Evolutionary conservation across 1,140 invertebrate species (phyloP).

Genomic region (Anoplophora glabripennis): DNA sequence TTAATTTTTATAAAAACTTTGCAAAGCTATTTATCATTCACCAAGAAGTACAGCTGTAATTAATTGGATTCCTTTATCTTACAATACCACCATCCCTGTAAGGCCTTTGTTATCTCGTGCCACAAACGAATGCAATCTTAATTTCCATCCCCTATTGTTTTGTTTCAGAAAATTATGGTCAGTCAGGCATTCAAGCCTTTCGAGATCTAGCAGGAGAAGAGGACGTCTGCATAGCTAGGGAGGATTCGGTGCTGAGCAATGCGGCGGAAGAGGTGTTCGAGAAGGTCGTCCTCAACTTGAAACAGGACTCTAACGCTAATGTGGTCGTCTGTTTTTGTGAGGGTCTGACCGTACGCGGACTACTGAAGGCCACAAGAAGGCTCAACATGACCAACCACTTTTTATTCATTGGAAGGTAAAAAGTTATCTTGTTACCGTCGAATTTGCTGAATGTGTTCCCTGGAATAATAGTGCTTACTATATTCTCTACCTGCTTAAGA

Average conservation of each 20-base stretch:
- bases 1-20: too few species aligned
- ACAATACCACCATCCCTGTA: too few species aligned
- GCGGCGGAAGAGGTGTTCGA: slow-evolving; percentile 62
- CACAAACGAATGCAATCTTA: too few species aligned
- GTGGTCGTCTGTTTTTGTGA: slow-evolving; percentile 86
- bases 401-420: slow-evolving; percentile 67
- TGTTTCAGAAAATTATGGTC: slow-evolving; percentile 74
- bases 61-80: too few species aligned
- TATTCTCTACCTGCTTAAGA: too few species aligned
- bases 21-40: too few species aligned
- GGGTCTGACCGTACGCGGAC: slow-evolving; percentile 66
- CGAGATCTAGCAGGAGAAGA: slow-evolving; percentile 62
- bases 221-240: slow-evolving; percentile 73
- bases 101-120: too few species aligned
- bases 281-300: slow-evolving; percentile 58
- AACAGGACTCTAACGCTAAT: slow-evolving; percentile 58
- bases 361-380: slow-evolving; percentile 65
- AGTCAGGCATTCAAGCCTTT: slow-evolving; percentile 77
- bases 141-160: too few species aligned
- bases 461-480: too few species aligned
- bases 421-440: neutral
- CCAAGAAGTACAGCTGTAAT: too few species aligned
- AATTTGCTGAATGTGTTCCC: too few species aligned
- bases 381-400: slow-evolving; percentile 62
- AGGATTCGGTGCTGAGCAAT: slow-evolving; percentile 64